phyloP scores from a whole-genome alignment of 2,113 vertebrate genomes.

The Australoheros scitulus region DNA sequence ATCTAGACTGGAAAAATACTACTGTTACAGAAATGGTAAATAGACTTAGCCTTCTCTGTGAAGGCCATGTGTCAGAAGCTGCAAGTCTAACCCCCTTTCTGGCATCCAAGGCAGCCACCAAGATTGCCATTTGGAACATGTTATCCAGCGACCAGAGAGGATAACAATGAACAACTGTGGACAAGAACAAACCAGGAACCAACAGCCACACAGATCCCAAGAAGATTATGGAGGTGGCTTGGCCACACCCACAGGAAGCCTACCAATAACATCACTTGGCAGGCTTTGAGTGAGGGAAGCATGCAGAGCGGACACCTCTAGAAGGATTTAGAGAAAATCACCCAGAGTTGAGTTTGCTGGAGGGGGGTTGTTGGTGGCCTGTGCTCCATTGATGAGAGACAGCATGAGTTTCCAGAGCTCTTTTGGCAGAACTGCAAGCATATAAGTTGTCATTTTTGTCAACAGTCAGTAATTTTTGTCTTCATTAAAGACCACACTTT shows the following conservation, averaged over 20 bases:
- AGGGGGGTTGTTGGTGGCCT: background rate
- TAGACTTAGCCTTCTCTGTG: background rate
- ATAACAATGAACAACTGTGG: background rate
- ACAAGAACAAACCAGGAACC: background rate
- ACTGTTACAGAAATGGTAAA: background rate
- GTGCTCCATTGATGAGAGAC: background rate
- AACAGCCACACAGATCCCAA: background rate
- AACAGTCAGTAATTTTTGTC: background rate
- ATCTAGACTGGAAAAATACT: background rate
- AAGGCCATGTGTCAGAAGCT: background rate
- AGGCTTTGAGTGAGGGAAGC: background rate
- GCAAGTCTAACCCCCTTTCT: background rate
- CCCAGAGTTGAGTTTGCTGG: background rate
- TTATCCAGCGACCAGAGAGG: background rate
- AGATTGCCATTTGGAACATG: background rate
- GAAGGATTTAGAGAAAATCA: background rate
- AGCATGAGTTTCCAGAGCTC: background rate
- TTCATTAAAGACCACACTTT: slow-evolving; percentile 21
- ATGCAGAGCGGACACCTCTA: background rate
- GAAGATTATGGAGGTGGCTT: background rate
- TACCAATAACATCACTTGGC: background rate
- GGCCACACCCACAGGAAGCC: background rate
- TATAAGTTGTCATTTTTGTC: background rate
- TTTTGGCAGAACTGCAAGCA: background rate
- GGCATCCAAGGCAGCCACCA: background rate